A percentile compares a stretch with the other conserved stretches of the same genome.
phyloP scores from a whole-genome alignment of 2,797 vertebrate species.

The Trachurus trachurus region DNA sequence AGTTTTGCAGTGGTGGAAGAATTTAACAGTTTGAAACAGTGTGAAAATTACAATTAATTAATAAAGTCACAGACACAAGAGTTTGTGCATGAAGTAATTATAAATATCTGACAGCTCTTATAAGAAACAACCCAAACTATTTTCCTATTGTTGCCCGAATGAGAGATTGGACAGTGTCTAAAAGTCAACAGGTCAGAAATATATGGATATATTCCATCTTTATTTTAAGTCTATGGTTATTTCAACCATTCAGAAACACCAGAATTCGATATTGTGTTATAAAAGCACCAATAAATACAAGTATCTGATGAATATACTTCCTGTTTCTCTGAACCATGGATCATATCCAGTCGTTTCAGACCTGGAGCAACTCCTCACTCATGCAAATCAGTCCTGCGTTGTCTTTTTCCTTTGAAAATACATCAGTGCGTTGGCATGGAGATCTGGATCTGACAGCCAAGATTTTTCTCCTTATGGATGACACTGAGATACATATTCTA shows the following conservation, averaged over 20 bases:
- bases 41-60: no score
- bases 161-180: no score
- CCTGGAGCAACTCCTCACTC: slow-evolving; percentile 20
- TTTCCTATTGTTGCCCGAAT: no score
- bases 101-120: no score
- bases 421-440: slow-evolving; percentile 64
- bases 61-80: no score
- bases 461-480: background rate
- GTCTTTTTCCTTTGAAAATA: slow-evolving; percentile 40
- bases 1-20: no score
- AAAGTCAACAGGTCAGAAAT: no score
- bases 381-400: slow-evolving; percentile 48
- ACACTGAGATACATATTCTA: slow-evolving; percentile 50
- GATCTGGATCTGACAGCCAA: slow-evolving; percentile 49
- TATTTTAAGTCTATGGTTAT: no score
- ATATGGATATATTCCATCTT: no score
- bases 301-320: background rate
- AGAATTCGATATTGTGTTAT: background rate
- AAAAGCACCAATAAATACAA: background rate
- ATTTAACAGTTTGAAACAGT: no score
- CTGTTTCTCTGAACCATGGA: slow-evolving; percentile 2
- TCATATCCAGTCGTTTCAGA: slow-evolving; percentile 26
- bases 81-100: no score
- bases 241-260: background rate
- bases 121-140: no score